phyloP scores from a whole-genome alignment of 2,797 vertebrate genomes.

The Cynopterus sphinx region DNA sequence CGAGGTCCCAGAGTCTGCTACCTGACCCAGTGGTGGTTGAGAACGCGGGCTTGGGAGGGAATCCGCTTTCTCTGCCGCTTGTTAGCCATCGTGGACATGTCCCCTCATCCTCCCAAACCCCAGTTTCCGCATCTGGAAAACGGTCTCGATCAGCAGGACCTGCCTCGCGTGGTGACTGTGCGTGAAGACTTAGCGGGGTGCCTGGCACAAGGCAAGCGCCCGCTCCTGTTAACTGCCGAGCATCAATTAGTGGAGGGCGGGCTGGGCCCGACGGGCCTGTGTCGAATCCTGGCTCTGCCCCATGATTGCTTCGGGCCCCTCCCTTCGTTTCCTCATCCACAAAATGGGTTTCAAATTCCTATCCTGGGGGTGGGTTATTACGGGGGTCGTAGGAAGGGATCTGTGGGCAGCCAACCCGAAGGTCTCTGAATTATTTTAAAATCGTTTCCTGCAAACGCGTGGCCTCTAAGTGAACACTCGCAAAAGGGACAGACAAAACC shows the following conservation, averaged over 20 bases:
- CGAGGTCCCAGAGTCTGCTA: background rate
- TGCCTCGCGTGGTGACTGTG: background rate
- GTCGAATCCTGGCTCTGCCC: background rate
- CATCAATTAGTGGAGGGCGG: background rate
- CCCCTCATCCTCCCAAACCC: background rate
- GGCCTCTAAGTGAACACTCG: background rate
- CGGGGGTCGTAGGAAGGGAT: background rate
- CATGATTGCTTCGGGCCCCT: background rate
- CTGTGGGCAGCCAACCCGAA: background rate
- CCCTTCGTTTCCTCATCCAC: background rate
- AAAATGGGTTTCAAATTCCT: background rate
- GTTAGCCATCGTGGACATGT: background rate
- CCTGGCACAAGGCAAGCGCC: background rate
- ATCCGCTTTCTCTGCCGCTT: background rate
- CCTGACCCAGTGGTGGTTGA: accelerated
- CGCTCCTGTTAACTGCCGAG: background rate
- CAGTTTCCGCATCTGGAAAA: constrained; percentile 10
- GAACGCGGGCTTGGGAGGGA: background rate
- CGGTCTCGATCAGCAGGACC: background rate
- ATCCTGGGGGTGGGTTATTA: background rate
- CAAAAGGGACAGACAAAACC: background rate
- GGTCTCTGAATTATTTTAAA: background rate
- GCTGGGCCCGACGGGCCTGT: background rate
- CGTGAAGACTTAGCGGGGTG: background rate
- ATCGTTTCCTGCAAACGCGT: background rate